Percentiles rank a stretch among this genome's conserved stretches.
Conservation (phyloP, 2,113 vertebrate species). For the Passerina amoena region DNA sequence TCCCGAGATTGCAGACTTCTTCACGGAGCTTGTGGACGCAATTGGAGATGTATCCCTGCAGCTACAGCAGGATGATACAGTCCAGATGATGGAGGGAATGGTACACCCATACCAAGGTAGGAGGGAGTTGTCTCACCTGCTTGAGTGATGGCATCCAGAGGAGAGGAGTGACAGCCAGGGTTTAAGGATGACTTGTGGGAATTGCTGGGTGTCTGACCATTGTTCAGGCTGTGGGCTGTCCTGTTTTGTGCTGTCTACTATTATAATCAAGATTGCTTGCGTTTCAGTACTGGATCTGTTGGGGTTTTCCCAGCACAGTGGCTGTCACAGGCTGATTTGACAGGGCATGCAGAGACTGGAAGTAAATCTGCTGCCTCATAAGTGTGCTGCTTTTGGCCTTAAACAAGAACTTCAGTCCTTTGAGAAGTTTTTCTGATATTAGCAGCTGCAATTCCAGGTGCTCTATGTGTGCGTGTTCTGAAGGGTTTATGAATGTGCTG, state of each 20-base stretch:
- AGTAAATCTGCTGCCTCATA: neutral
- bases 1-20: constrained; percentile 89
- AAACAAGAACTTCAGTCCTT: neutral
- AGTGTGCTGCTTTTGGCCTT: neutral
- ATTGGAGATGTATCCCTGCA: constrained; percentile 92
- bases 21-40: constrained; percentile 86
- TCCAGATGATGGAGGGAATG: constrained; percentile 86
- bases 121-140: neutral
- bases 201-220: neutral
- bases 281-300: neutral
- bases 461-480: neutral
- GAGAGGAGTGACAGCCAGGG: neutral
- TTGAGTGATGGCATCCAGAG: neutral
- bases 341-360: neutral
- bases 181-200: neutral
- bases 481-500: neutral
- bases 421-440: neutral
- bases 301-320: neutral
- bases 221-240: neutral
- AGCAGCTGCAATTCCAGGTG: neutral
- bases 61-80: constrained; percentile 83
- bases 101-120: constrained; percentile 92
- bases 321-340: neutral
- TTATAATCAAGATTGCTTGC: neutral
- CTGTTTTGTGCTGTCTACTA: neutral